phyloP scores from a whole-genome alignment of 1,140 invertebrate genomes.

The Tetramorium simillimum region DNA sequence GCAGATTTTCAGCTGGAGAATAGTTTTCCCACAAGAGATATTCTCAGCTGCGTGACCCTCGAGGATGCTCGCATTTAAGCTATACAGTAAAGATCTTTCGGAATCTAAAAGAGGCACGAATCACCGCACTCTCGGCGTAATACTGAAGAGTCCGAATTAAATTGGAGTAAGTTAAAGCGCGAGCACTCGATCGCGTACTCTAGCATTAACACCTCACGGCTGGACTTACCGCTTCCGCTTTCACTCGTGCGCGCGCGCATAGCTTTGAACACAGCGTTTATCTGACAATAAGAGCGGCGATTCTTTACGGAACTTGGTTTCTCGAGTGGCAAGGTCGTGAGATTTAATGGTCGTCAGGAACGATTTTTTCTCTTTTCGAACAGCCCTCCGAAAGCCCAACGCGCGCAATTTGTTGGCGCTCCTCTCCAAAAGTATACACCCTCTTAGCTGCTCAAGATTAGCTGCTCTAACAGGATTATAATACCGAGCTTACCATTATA shows the following conservation, averaged over 20 bases:
- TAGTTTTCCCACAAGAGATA: slow-evolving; percentile 17
- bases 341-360: slow-evolving; percentile 68
- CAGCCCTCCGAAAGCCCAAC: slow-evolving; percentile 2
- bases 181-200: slow-evolving; percentile 66
- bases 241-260: not conserved
- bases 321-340: slow-evolving; percentile 74
- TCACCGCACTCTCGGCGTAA: slow-evolving; percentile 7
- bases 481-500: slow-evolving; percentile 50
- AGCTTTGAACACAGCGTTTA: slow-evolving; percentile 15
- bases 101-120: slow-evolving; percentile 32
- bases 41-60: slow-evolving; percentile 9
- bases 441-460: slow-evolving; percentile 83
- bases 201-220: slow-evolving; percentile 76
- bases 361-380: slow-evolving; percentile 13
- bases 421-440: slow-evolving; percentile 68
- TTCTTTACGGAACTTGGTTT: slow-evolving; percentile 77
- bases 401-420: not conserved
- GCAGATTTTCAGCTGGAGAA: not conserved
- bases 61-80: not conserved
- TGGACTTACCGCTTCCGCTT: slow-evolving; percentile 5
- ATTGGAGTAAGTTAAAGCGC: not conserved
- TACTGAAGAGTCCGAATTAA: slow-evolving; percentile 49
- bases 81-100: slow-evolving; percentile 6
- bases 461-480: slow-evolving; percentile 78
- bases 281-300: slow-evolving; percentile 31